phyloP scores from a whole-genome alignment of 2,797 vertebrate genomes.

The Zonotrichia albicollis region DNA sequence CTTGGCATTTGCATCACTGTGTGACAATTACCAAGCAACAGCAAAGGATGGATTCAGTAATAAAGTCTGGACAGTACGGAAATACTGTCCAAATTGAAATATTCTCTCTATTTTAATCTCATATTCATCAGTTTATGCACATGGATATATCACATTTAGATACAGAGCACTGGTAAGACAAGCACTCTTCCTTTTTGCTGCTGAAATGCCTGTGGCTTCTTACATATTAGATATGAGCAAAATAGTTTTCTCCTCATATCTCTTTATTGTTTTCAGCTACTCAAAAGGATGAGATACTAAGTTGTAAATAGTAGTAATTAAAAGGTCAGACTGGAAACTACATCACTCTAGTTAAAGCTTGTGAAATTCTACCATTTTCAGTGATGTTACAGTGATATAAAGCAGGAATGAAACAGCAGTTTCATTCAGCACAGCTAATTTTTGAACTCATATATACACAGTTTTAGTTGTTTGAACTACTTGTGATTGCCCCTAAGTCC shows the following conservation, averaged over 20 bases:
- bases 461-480: background rate
- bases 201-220: background rate
- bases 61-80: background rate
- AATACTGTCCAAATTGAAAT: background rate
- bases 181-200: background rate
- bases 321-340: background rate
- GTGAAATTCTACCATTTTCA: background rate
- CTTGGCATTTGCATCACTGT: constrained; percentile 25
- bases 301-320: background rate
- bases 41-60: background rate
- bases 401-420: background rate
- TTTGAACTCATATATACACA: background rate
- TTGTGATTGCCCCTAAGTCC: background rate
- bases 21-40: background rate
- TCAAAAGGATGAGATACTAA: background rate
- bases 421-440: background rate
- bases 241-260: background rate
- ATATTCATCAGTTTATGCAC: background rate
- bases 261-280: background rate
- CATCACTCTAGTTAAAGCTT: background rate
- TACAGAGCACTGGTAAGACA: background rate
- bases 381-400: background rate
- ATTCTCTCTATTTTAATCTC: background rate
- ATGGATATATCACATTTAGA: background rate
- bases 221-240: background rate